These are phyloP conservation scores for Epirrhoe alternata DNA, from an alignment of 2,888 invertebrate genomes.

Conservation along the genomic window DNA sequence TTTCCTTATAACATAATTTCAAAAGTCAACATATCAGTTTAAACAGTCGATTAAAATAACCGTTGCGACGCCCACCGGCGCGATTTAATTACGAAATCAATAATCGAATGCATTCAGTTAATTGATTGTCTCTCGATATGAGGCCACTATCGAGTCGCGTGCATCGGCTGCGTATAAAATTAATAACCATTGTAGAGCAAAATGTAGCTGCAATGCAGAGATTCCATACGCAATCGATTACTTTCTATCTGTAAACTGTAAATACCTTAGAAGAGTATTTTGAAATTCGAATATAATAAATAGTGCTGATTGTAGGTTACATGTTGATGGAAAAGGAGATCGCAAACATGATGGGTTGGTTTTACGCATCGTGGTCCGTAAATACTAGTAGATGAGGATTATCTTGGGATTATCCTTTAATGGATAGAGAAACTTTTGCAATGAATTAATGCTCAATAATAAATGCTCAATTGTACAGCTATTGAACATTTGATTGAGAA, in stretches of 20 bases:
- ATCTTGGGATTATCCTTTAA: no score
- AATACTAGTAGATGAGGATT: not conserved
- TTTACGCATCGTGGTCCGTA: not conserved
- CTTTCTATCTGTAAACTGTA: not conserved
- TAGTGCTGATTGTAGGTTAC: not conserved
- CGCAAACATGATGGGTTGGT: not conserved
- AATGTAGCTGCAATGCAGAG: constrained; percentile 15
- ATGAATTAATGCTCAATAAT: not conserved
- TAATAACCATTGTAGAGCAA: constrained; percentile 36
- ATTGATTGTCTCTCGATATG: constrained; percentile 75
- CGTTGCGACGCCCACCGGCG: constrained; percentile 65
- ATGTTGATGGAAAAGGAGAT: not conserved
- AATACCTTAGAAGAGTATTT: not conserved
- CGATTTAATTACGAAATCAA: constrained; percentile 83
- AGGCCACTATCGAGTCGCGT: constrained; percentile 67
- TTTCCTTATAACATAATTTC: constrained; percentile 62
- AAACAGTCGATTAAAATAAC: constrained; percentile 52
- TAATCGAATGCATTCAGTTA: constrained; percentile 77
- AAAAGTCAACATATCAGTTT: constrained; percentile 64
- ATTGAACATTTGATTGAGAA: no score
- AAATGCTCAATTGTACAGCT: no score
- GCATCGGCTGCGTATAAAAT: constrained; percentile 56
- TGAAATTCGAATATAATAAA: not conserved
- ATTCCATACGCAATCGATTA: constrained; percentile 3
- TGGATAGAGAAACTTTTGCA: not conserved